Base-by-base conservation (phyloP, 2,888 invertebrate species). In the Agrotis exclamationis region DNA sequence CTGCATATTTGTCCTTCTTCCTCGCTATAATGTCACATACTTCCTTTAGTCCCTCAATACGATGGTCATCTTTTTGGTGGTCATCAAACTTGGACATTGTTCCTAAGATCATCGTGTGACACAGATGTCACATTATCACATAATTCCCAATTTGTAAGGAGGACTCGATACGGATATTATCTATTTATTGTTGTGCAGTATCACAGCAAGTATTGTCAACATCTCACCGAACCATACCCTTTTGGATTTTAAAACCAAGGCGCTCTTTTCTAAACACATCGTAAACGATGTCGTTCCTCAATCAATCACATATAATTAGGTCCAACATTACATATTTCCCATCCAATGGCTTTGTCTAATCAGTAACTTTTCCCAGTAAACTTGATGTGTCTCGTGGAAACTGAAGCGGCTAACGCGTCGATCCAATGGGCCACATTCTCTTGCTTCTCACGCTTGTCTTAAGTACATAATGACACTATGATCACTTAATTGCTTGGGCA, bases 351-450 rank as follows among this genome's bases (percentile, higher is more conserved):
- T 69, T 76, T 73, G 76, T 74, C 70, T 76, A 70, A 76, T 80
- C 70, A 77, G 62, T 39, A 51, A 76, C 62, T 74, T 73, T 87
- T 87, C 86, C 66, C 76, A 82, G 86, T 86, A 88, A 85, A 79
- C 66, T 76, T 80, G 74, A 81, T 85, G 82, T 88, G 82, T 86
- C 84, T 87, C 89, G 90, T 90, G 90, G 89, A 89, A 90, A 89
- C 87, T 89, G 86, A 86, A 86, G 84, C 86, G 75, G 50, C 44
- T 67, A 63, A 74, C 68, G 64, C 71, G 72, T 80, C 45, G 48
- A 58, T 70, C 77, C 73, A 74, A 74, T 84, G 78, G 70, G 64
- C 70, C 84, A 80, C 65, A 86, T 84, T 80, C 75, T 68, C 50
- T 45, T 14, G 33, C 51, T 86, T 88, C 88, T 74, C 88, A 88